Conservation (phyloP, 2,888 invertebrate species). For the Meliscaeva auricollis region DNA sequence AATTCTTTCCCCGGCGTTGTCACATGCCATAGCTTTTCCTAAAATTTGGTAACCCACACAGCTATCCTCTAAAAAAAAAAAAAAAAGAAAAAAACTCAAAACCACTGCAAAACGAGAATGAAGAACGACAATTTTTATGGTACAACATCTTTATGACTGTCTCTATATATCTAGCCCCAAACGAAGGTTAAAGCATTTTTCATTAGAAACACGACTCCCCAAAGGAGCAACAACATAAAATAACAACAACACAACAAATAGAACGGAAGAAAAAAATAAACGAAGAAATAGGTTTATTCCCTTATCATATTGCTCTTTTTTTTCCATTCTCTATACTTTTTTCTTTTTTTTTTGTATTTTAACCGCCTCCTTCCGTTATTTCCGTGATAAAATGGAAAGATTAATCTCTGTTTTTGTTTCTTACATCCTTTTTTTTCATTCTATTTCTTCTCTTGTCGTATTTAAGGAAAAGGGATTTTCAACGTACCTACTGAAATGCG, state of each 20-base stretch:
- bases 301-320: constrained; percentile 70
- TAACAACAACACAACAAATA: constrained; percentile 41
- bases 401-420: constrained; percentile 70
- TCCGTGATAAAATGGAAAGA: constrained; percentile 64
- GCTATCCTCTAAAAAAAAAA: not conserved
- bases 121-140: constrained; percentile 67
- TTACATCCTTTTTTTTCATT: constrained; percentile 34
- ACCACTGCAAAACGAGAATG: constrained; percentile 43
- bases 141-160: constrained; percentile 70
- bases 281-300: constrained; percentile 60
- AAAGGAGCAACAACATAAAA: constrained; percentile 35
- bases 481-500: constrained; percentile 50
- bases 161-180: constrained; percentile 48
- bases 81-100: constrained; percentile 11
- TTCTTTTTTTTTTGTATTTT: constrained; percentile 56
- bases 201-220: constrained; percentile 56
- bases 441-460: not conserved
- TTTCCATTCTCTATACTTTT: constrained; percentile 19
- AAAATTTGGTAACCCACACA: constrained; percentile 4
- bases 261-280: constrained; percentile 36
- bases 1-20: constrained; percentile 44
- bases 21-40: constrained; percentile 41
- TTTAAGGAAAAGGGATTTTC: not conserved
- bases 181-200: constrained; percentile 71
- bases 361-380: constrained; percentile 69